A percentile compares a stretch with the other conserved stretches of the same genome.
These are phyloP conservation scores for Mormyrops boulengeri DNA, from an alignment of 2,797 vertebrate species.

Conservation along the genomic window DNA sequence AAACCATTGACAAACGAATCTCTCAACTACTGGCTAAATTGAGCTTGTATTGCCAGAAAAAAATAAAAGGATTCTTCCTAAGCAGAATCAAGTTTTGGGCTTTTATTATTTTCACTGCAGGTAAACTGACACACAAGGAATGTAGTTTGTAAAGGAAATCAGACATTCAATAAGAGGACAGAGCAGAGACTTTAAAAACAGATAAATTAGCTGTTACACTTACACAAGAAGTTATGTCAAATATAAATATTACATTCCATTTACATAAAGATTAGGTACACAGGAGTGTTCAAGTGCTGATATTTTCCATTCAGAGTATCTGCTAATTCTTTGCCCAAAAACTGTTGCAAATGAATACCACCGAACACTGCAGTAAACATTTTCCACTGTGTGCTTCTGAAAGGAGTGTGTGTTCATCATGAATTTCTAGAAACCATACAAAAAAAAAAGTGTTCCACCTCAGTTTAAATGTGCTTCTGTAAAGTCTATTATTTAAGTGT, in stretches of 20 bases:
- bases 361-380: not conserved
- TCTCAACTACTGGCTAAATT: not conserved
- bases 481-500: not conserved
- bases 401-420: not conserved
- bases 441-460: not conserved
- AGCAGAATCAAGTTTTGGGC: not conserved
- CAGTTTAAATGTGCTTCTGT: not conserved
- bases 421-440: not conserved
- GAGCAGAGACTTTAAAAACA: not conserved
- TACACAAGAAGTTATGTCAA: conserved; percentile 26
- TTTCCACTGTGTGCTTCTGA: not conserved
- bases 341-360: not conserved
- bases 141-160: not conserved
- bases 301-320: not conserved
- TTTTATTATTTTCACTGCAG: conserved; percentile 4
- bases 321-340: not conserved
- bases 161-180: not conserved
- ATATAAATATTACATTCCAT: not conserved
- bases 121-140: not conserved
- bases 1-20: not conserved
- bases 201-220: not conserved
- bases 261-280: not conserved
- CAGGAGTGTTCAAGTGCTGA: not conserved
- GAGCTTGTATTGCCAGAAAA: not conserved
- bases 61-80: not conserved